Evolutionary conservation across 2,888 invertebrate genomes (phyloP).

Genomic region (Trissonchulus sp.): DNA sequence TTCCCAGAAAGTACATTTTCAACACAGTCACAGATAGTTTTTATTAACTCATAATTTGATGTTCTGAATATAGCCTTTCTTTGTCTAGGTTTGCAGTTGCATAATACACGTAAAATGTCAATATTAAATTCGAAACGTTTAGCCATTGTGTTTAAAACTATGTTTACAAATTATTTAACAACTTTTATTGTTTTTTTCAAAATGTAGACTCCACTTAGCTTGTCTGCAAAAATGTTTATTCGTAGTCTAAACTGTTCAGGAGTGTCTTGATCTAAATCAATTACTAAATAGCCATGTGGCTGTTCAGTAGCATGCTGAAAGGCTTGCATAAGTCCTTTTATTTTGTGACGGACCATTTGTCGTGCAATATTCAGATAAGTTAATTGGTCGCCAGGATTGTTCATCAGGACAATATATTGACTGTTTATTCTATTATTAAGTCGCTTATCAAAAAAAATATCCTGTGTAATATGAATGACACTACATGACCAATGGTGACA

Average conservation of each 20-base stretch:
- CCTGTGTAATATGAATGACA: conserved; percentile 17
- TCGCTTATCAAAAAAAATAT: conserved; percentile 3
- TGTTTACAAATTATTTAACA: neutral
- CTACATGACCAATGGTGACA: conserved; percentile 6
- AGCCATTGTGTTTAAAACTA: no score
- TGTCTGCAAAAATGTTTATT: neutral
- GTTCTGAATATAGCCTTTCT: neutral
- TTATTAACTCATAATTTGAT: neutral
- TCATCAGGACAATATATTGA: conserved; percentile 21
- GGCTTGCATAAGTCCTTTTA: neutral
- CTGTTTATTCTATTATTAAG: neutral
- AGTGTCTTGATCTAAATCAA: conserved; percentile 17
- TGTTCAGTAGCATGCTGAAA: neutral
- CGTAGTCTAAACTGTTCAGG: neutral
- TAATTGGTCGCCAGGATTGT: conserved; percentile 4
- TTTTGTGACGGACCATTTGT: neutral
- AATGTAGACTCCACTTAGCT: neutral
- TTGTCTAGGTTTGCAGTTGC: neutral
- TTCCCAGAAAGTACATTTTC: neutral
- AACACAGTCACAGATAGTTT: conserved; percentile 10
- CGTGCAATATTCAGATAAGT: neutral
- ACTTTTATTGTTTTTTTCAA: neutral
- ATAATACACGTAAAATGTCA: no score
- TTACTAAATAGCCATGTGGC: neutral
- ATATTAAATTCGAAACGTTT: neutral